These are phyloP conservation scores for Muraenolepis orangiensis DNA, from an alignment of 2,797 vertebrate genomes.

Conservation along the genomic window DNA sequence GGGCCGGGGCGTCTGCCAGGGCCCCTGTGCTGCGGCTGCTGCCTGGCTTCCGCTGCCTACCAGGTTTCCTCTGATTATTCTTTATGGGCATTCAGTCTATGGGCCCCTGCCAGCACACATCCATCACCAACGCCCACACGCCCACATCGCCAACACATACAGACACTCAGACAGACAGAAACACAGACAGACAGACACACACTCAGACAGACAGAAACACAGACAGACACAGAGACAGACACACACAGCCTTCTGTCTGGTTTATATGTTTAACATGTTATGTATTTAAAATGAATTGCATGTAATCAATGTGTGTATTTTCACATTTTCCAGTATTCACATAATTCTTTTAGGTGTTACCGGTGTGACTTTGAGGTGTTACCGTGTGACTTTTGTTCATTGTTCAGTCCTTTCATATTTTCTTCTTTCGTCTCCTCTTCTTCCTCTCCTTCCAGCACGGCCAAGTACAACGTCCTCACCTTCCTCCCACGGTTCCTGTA, in stretches of 20 bases:
- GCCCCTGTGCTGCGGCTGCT: not conserved
- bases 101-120: slow-evolving; percentile 21
- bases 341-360: not conserved
- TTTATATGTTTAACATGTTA: not conserved
- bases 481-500: slow-evolving; percentile 98
- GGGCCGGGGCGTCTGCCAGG: slow-evolving; percentile 26
- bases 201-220: too few relatives aligned
- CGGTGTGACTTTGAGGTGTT: not conserved
- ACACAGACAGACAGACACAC: too few relatives aligned
- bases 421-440: slow-evolving; percentile 38
- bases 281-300: not conserved
- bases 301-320: not conserved
- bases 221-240: not conserved
- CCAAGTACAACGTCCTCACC: slow-evolving; percentile 97
- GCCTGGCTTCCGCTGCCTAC: slow-evolving; percentile 24
- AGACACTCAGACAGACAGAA: too few relatives aligned
- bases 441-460: slow-evolving; percentile 78
- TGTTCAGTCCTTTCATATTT: slow-evolving; percentile 2
- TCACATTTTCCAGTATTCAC: not conserved
- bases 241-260: not conserved
- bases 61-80: slow-evolving; percentile 43
- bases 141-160: not conserved
- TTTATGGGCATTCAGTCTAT: slow-evolving; percentile 41
- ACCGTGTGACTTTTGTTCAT: not conserved
- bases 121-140: slow-evolving; percentile 5